Evolutionary conservation across 2,113 vertebrate species (phyloP).

Genomic region (Misgurnus anguillicaudatus): DNA sequence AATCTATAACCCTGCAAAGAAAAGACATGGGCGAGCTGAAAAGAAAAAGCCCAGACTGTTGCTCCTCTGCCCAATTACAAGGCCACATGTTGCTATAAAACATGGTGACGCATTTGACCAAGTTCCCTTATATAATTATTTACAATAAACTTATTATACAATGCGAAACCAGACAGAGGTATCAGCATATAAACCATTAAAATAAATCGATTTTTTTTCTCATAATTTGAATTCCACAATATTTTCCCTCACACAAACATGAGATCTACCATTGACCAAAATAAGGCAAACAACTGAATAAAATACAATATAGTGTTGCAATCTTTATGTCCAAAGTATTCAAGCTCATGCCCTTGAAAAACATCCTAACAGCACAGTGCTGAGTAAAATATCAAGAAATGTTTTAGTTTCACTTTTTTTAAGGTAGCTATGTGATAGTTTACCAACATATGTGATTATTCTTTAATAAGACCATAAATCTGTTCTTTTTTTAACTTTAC

Average conservation of each 20-base stretch:
- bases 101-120: background rate
- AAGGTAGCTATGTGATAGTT: conserved; percentile 17
- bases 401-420: conserved; percentile 27
- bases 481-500: background rate
- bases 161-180: background rate
- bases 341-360: conserved; percentile 43
- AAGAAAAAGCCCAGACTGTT: conserved; percentile 17
- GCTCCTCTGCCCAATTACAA: conserved; percentile 7
- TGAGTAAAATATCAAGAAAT: conserved; percentile 27
- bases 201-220: conserved; percentile 13
- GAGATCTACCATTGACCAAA: background rate
- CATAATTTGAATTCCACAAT: background rate
- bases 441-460: background rate
- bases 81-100: conserved; percentile 3
- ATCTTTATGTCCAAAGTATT: conserved; percentile 14
- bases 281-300: background rate
- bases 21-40: background rate
- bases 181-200: conserved; percentile 1
- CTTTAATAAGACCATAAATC: background rate
- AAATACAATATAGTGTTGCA: background rate
- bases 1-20: background rate
- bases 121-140: background rate
- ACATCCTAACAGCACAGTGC: conserved; percentile 45
- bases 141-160: conserved; percentile 4
- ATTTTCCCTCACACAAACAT: background rate